phyloP scores from a whole-genome alignment of 2,888 invertebrate genomes.

The Schrankia costaestrigalis region DNA sequence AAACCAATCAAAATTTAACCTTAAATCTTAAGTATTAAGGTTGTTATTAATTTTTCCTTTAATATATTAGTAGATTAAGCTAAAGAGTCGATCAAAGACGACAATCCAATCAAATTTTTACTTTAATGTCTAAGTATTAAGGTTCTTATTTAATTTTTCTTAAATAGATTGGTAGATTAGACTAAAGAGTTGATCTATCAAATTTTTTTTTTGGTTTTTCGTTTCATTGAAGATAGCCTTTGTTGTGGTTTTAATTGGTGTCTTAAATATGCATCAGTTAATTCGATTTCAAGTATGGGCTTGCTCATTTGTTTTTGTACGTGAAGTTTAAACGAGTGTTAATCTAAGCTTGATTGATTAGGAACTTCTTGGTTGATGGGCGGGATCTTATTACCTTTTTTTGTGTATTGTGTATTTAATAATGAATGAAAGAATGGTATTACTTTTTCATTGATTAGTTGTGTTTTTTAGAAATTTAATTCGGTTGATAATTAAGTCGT shows the following conservation, averaged over 20 bases:
- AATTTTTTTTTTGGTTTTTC: constrained; percentile 70
- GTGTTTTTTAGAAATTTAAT: constrained; percentile 15
- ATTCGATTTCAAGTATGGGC: constrained; percentile 69
- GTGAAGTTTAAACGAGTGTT: constrained; percentile 61
- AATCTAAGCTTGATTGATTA: constrained; percentile 77
- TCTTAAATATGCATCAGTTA: constrained; percentile 74
- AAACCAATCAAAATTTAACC: constrained; percentile 24
- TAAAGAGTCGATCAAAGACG: no score
- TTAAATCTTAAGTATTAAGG: constrained; percentile 22
- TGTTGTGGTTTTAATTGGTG: constrained; percentile 78
- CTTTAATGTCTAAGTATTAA: no score
- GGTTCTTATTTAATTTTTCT: no score
- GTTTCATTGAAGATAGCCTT: constrained; percentile 77
- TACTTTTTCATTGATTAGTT: constrained; percentile 31
- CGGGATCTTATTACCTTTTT: constrained; percentile 47
- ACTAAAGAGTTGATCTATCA: constrained; percentile 80
- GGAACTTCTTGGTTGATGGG: constrained; percentile 45
- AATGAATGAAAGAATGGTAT: constrained; percentile 31
- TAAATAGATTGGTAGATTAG: no score
- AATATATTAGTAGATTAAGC: no score
- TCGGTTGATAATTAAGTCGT: constrained; percentile 1
- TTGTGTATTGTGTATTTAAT: constrained; percentile 49
- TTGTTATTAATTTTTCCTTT: no score
- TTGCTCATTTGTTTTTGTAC: constrained; percentile 73
- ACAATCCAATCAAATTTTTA: no score